phyloP scores from a whole-genome alignment of 1,140 invertebrate species.

The Mactra quadrangularis region DNA sequence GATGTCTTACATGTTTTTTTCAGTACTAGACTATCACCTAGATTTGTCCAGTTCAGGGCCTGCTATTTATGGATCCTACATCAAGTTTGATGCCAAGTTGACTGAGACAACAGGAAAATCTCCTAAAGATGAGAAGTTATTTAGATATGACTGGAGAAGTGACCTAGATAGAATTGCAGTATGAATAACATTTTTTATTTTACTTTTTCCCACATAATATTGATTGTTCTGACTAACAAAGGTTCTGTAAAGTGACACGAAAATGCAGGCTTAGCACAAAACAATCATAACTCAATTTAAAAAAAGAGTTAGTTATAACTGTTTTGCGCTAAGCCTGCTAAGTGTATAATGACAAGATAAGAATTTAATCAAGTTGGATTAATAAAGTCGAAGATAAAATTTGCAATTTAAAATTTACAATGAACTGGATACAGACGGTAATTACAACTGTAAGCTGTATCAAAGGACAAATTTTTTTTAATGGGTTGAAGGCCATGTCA shows the following conservation, averaged over 20 bases:
- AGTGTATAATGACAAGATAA: no score
- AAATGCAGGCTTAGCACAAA: not conserved
- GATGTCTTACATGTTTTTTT: no score
- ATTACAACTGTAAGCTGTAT: no score
- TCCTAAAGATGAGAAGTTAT: constrained; percentile 24
- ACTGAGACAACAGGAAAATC: not conserved
- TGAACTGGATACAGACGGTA: no score
- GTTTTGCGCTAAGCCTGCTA: no score
- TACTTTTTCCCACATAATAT: not conserved
- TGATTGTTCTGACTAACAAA: not conserved
- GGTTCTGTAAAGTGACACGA: not conserved
- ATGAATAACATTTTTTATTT: not conserved
- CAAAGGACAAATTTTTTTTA: no score
- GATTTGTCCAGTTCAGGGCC: constrained; percentile 10
- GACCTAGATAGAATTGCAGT: constrained; percentile 6
- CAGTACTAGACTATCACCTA: constrained; percentile 19
- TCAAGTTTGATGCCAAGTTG: constrained; percentile 19
- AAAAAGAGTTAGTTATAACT: not conserved
- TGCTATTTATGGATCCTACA: constrained; percentile 1
- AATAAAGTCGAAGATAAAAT: no score
- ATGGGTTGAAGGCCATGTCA: no score
- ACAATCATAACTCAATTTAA: not conserved
- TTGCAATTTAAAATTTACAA: no score
- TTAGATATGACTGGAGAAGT: constrained; percentile 34
- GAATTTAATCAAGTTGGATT: no score